These are phyloP conservation scores for Lacerta bilineata DNA, from an alignment of 2,797 vertebrate genomes.

Conservation along the genomic window DNA sequence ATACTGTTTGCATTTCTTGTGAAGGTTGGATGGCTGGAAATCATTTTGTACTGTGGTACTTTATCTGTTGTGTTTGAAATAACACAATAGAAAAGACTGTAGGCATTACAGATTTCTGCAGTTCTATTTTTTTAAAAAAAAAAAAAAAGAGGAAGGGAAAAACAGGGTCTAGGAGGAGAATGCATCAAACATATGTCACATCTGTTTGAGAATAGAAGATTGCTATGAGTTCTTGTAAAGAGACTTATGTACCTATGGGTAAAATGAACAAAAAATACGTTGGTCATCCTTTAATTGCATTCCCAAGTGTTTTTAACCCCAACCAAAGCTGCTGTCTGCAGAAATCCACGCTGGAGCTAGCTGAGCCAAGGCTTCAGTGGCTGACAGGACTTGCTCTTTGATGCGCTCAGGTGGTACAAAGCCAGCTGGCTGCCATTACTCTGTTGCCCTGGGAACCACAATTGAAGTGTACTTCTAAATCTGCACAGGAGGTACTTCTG, in stretches of 20 bases:
- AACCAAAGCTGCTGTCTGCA: conserved; percentile 60
- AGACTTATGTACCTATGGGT: not conserved
- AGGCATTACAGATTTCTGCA: not conserved
- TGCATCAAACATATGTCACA: not conserved
- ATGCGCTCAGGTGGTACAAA: conserved; percentile 76
- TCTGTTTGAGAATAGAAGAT: not conserved
- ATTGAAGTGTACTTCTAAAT: conserved; percentile 76
- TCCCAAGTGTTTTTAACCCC: conserved; percentile 69
- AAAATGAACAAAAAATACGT: not conserved
- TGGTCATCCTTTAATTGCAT: conserved; percentile 51
- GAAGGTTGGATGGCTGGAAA: not conserved
- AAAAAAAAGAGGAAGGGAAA: too few species aligned
- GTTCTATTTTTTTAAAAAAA: not conserved
- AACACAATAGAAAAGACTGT: not conserved
- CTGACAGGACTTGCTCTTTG: conserved; percentile 72
- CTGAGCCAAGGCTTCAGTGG: conserved; percentile 57
- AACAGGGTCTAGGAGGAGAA: not conserved
- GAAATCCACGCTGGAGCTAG: conserved; percentile 60
- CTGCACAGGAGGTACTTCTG: conserved; percentile 76
- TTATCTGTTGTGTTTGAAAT: not conserved
- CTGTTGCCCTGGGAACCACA: conserved; percentile 80
- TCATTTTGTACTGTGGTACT: not conserved
- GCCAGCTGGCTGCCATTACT: conserved; percentile 77
- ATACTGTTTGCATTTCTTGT: not conserved
- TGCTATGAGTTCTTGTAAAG: not conserved